Evolutionary conservation across 2,888 invertebrate species (phyloP), one percentile per base, ranked within the genome.

Genomic region (Elaeidobius kamerunicus): DNA sequence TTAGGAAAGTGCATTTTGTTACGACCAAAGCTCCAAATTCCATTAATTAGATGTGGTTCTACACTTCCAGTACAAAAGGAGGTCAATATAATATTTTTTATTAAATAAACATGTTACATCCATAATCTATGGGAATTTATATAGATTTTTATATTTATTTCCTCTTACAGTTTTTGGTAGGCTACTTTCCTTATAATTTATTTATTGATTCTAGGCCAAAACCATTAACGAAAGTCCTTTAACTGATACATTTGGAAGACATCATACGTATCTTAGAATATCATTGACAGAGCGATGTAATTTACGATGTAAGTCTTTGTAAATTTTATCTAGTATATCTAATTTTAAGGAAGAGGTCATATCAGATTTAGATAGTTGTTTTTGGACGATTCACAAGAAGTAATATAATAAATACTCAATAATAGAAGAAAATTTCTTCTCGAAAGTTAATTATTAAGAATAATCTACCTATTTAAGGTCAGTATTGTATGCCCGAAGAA

Each of bases 401-500:
- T n/a, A n/a, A n/a, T n/a, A n/a, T n/a, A n/a, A n/a, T n/a, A n/a
- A n/a, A n/a, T n/a, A n/a, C n/a, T n/a, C n/a, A n/a, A n/a, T n/a
- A n/a, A n/a, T 20, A n/a, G 15, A 9, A 19, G 18, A 19, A 20
- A 1, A 36, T 15, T 11, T 36, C 16, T 6, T 5, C 7, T 19
- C 6, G 28, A 12, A 43, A 30, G 35, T 35, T 32, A 9, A 17
- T 16, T 43, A 14, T 43, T 12, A n/a, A n/a, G n/a, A n/a, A n/a
- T 42, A 5, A 15, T 2, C 9, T 34, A 15, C 44, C 44, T n/a
- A n/a, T 65, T 67, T 32, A 66, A 95, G 95, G 95, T 75, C 83
- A 86, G 63, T 98, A 99, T 74, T 99, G 99, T 74, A 99, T 99
- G 99, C 99, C 99, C 6, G 88, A 86, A 34, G 93, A 93, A 69